These are phyloP conservation scores for human DNA, from an alignment of 2,113 vertebrate genomes.

Conservation along the genomic window GRCh38 chr9:28166501-28167000, in stretches of 20 bases:
- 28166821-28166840: neutral
- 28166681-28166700: neutral
- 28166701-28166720: neutral
- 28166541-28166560: neutral
- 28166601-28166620: neutral
- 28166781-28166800: neutral
- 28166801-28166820: neutral
- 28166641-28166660: too few species aligned
- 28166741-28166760: neutral
- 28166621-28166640: neutral
- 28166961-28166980: neutral
- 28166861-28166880: neutral
- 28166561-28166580: neutral
- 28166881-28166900: neutral
- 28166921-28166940: neutral
- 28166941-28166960: neutral
- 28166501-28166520: neutral
- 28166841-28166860: neutral
- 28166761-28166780: neutral
- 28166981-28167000: neutral
- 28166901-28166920: neutral
- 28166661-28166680: neutral
- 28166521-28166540: neutral
- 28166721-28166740: conserved; percentile 12
- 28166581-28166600: neutral